Evolutionary conservation across 2,797 vertebrate species (phyloP).

Genomic region (Petrocephalus schoutedeni): DNA sequence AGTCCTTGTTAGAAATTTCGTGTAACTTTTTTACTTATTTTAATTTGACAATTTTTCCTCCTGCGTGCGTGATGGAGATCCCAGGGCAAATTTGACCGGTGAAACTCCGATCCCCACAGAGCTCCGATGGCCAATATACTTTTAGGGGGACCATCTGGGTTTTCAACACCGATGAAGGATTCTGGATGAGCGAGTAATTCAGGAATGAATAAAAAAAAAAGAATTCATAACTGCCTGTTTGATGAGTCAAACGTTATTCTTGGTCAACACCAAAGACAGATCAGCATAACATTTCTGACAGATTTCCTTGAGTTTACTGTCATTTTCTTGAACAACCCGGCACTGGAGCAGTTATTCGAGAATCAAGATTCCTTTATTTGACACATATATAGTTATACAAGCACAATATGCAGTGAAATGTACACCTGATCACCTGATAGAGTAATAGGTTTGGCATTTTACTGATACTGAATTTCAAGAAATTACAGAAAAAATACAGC

Average conservation of each 20-base stretch:
- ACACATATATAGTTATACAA: no score
- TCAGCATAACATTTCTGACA: slow-evolving; percentile 19
- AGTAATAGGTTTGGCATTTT: not conserved
- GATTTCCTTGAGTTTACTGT: not conserved
- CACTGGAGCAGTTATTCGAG: not conserved
- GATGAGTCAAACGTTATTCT: slow-evolving; percentile 28
- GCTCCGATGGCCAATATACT: not conserved
- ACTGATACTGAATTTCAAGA: not conserved
- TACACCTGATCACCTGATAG: not conserved
- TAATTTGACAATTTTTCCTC: slow-evolving; percentile 1
- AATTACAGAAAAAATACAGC: not conserved
- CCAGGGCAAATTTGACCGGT: not conserved
- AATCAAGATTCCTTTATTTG: not conserved
- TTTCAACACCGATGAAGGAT: slow-evolving; percentile 24
- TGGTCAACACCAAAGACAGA: slow-evolving; percentile 17
- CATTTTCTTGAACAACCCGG: not conserved
- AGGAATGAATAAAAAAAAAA: slow-evolving; percentile 32
- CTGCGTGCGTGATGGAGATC: not conserved
- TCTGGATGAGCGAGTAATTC: slow-evolving; percentile 21
- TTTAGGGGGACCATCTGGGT: not conserved
- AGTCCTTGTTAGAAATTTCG: not conserved
- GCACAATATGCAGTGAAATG: no score
- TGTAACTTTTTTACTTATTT: not conserved
- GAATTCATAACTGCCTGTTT: slow-evolving; percentile 25
- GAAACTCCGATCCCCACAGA: not conserved